phyloP scores from a whole-genome alignment of 2,888 invertebrate genomes.

The Lacanobia oleracea region DNA sequence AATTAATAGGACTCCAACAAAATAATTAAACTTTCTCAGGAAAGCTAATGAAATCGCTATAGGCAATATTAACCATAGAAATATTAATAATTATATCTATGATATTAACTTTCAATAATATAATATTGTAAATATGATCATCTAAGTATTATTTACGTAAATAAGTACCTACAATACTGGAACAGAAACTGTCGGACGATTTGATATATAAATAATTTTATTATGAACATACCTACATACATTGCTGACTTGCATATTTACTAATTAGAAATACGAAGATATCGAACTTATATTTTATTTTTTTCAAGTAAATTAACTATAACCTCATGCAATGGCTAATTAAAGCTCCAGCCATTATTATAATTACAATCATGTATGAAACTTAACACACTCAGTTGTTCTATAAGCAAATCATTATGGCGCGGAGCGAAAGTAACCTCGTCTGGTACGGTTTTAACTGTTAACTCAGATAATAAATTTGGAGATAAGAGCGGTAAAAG shows the following conservation, averaged over 20 bases:
- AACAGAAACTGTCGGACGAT: background rate
- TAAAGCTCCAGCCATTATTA: background rate
- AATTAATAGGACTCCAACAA: background rate
- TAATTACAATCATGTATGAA: slow-evolving; percentile 31
- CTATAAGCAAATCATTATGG: slow-evolving; percentile 63
- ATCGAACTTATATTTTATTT: background rate
- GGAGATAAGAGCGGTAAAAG: slow-evolving; percentile 76
- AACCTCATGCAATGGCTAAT: background rate
- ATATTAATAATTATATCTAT: too few relatives aligned
- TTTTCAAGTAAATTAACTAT: background rate
- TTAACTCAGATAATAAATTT: slow-evolving; percentile 73
- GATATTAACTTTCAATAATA: too few relatives aligned
- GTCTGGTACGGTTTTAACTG: slow-evolving; percentile 69
- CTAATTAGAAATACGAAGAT: too few relatives aligned
- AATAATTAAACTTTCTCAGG: background rate
- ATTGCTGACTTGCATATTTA: too few relatives aligned
- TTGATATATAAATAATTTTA: background rate
- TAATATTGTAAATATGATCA: background rate
- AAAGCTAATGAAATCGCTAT: background rate
- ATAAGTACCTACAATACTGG: too few relatives aligned
- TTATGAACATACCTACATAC: too few relatives aligned
- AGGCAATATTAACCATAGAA: background rate
- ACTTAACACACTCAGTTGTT: slow-evolving; percentile 37
- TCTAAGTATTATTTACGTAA: too few relatives aligned
- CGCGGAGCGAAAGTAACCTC: slow-evolving; percentile 74